Evolutionary conservation across 2,797 vertebrate genomes (phyloP).

Genomic region (Pangasius djambal): DNA sequence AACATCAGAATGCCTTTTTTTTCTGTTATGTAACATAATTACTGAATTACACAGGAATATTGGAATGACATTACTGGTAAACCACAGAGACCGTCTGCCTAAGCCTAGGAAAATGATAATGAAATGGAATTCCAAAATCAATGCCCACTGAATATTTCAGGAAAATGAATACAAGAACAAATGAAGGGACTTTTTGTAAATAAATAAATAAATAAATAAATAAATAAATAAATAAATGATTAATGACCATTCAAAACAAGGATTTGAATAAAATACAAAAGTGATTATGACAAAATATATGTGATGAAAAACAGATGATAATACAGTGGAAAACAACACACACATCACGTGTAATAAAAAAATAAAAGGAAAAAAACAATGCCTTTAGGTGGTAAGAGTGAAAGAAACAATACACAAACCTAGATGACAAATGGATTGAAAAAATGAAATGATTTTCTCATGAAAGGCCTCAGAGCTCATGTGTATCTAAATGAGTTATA

Average conservation of each 20-base stretch:
- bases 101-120: neutral
- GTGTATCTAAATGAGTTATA: constrained; percentile 39
- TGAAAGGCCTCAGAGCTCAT: neutral
- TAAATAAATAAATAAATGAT: constrained; percentile 30
- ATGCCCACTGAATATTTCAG: neutral
- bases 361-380: neutral
- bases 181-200: neutral
- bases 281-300: constrained; percentile 21
- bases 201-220: constrained; percentile 14
- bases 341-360: constrained; percentile 12
- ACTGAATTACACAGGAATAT: neutral
- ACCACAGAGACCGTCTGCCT: too few species aligned
- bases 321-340: constrained; percentile 27
- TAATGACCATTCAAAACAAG: constrained; percentile 18
- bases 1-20: neutral
- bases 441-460: constrained; percentile 33
- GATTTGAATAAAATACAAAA: constrained; percentile 15
- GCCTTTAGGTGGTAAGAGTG: neutral
- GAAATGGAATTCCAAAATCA: constrained; percentile 1
- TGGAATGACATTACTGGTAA: neutral
- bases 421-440: constrained; percentile 28
- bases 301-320: constrained; percentile 21
- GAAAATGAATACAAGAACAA: constrained; percentile 32
- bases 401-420: constrained; percentile 28
- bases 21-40: neutral